These are phyloP conservation scores for Tragelaphus imberbis DNA, from an alignment of 2,113 vertebrate genomes.

Conservation along the genomic window DNA sequence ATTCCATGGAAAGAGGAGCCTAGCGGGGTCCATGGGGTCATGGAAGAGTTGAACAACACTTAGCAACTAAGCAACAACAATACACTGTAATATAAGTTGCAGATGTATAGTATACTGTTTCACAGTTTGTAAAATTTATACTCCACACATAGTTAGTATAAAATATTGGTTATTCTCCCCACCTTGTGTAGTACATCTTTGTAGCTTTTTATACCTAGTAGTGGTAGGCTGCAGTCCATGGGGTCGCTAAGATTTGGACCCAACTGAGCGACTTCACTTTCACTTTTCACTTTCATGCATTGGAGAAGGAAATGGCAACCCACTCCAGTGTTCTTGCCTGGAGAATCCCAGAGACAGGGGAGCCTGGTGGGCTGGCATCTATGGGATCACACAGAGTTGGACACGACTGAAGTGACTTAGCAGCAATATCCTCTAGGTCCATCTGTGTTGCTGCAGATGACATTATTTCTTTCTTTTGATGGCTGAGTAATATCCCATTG, in stretches of 20 bases:
- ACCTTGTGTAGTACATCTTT: not conserved
- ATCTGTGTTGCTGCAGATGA: not conserved
- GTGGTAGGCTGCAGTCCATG: no score
- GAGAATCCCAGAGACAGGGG: no score
- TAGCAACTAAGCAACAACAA: not conserved
- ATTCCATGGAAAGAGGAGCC: not conserved
- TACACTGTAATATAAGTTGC: not conserved
- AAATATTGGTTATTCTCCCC: not conserved
- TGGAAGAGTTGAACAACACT: not conserved
- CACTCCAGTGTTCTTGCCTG: no score
- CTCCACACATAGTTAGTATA: not conserved
- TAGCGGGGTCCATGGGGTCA: not conserved
- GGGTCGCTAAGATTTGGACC: no score
- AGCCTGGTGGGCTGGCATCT: no score
- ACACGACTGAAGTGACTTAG: no score
- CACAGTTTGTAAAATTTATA: not conserved
- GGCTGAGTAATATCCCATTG: not conserved
- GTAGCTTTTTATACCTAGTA: not conserved
- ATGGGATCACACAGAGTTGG: no score
- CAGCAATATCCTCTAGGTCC: not conserved
- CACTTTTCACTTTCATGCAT: no score
- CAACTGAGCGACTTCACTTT: no score
- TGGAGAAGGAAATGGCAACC: no score
- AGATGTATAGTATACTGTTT: not conserved
- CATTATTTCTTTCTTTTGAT: not conserved